Conservation (phyloP, 2,888 invertebrate species). For the Eupithecia exiguata region DNA sequence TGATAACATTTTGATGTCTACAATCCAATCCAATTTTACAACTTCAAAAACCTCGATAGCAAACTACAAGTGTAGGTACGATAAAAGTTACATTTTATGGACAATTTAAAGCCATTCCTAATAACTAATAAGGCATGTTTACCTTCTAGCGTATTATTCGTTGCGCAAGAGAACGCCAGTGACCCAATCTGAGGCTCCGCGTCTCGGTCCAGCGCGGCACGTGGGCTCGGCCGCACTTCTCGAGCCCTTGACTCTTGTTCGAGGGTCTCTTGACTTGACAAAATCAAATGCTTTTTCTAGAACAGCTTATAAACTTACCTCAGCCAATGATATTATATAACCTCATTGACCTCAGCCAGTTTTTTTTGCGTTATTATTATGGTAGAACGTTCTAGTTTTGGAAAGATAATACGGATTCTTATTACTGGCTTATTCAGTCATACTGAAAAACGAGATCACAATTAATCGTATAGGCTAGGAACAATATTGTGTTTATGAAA, state of each 20-base stretch:
- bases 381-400: too few species aligned
- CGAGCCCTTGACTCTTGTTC: slow-evolving; percentile 10
- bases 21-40: neutral
- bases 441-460: too few species aligned
- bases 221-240: slow-evolving; percentile 51
- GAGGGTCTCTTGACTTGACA: neutral
- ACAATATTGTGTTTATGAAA: too few species aligned
- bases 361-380: too few species aligned
- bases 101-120: slow-evolving; percentile 28
- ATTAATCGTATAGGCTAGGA: too few species aligned
- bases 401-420: too few species aligned
- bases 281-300: neutral
- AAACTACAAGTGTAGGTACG: slow-evolving; percentile 11
- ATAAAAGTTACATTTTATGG: slow-evolving; percentile 25
- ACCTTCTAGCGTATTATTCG: slow-evolving; percentile 13
- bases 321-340: too few species aligned
- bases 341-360: too few species aligned
- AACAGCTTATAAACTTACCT: neutral
- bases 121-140: slow-evolving; percentile 30
- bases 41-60: slow-evolving; percentile 8
- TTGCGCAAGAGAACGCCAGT: slow-evolving; percentile 24
- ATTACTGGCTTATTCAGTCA: too few species aligned
- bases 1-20: slow-evolving; percentile 3
- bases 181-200: slow-evolving; percentile 48
- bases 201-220: slow-evolving; percentile 76